Conservation (phyloP, 2,888 invertebrate genomes). For the Sinodicranocentrus sp. region DNA sequence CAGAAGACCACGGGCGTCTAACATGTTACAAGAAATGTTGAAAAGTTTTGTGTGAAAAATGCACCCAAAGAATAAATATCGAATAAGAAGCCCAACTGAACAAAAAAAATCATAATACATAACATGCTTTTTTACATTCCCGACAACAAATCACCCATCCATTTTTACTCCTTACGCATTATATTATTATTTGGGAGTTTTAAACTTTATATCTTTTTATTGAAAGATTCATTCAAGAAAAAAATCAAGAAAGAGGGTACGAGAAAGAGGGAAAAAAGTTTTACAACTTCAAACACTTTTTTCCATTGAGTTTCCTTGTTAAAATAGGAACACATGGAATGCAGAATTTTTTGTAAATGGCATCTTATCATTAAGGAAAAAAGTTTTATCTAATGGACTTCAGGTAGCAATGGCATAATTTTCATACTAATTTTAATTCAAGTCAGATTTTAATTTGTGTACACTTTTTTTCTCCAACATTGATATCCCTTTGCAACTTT, state of each 20-base stretch:
- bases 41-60: conserved; percentile 31
- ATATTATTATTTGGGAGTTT: not conserved
- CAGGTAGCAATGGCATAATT: no score
- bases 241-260: no score
- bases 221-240: not conserved
- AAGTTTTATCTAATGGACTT: no score
- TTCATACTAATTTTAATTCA: no score
- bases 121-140: not conserved
- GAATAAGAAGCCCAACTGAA: not conserved
- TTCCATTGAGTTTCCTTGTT: no score
- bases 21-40: conserved; percentile 9
- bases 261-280: no score
- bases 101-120: not conserved
- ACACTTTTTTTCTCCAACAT: no score
- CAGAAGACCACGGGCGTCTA: conserved; percentile 40
- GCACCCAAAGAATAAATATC: conserved; percentile 23
- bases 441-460: no score
- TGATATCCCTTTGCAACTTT: no score
- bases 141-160: not conserved
- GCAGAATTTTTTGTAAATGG: no score
- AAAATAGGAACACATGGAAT: no score
- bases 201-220: conserved; percentile 7
- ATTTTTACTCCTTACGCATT: conserved; percentile 5
- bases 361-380: not conserved
- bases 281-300: no score